Evolutionary conservation across 2,888 invertebrate species (phyloP).

Genomic region (Brassicogethes aeneus): DNA sequence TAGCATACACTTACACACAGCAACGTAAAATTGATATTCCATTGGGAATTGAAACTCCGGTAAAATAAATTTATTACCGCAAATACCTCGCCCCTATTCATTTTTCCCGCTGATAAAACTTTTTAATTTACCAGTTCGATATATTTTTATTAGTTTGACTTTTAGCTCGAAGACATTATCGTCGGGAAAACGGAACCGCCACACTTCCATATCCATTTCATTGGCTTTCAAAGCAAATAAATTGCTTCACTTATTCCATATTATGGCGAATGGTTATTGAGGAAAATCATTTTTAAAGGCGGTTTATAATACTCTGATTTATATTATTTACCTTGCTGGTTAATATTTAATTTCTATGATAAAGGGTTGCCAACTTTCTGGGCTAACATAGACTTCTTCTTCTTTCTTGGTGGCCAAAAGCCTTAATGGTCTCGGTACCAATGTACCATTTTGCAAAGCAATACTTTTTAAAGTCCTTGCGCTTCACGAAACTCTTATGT

Average conservation of each 20-base stretch:
- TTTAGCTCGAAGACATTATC: not conserved
- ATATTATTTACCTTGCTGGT: no score
- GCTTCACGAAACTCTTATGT: no score
- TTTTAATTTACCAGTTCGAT: not conserved
- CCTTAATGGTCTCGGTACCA: no score
- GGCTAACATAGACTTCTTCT: no score
- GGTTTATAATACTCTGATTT: no score
- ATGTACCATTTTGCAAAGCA: no score
- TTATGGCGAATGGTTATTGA: no score
- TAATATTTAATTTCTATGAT: no score
- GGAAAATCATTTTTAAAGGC: no score
- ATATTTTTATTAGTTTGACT: conserved; percentile 1
- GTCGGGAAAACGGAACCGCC: not conserved
- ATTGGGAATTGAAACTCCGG: not conserved
- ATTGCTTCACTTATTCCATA: not conserved
- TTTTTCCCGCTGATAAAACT: not conserved
- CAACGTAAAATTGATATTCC: not conserved
- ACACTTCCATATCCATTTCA: not conserved
- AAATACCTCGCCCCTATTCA: not conserved
- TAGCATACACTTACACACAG: not conserved
- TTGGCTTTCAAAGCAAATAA: not conserved
- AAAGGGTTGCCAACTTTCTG: no score
- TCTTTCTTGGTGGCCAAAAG: no score
- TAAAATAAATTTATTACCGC: not conserved
- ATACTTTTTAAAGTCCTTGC: no score